A percentile compares a stretch with the other conserved stretches of the same genome.
Evolutionary conservation across 2,888 invertebrate genomes (phyloP).

Genomic region (Erannis defoliaria): DNA sequence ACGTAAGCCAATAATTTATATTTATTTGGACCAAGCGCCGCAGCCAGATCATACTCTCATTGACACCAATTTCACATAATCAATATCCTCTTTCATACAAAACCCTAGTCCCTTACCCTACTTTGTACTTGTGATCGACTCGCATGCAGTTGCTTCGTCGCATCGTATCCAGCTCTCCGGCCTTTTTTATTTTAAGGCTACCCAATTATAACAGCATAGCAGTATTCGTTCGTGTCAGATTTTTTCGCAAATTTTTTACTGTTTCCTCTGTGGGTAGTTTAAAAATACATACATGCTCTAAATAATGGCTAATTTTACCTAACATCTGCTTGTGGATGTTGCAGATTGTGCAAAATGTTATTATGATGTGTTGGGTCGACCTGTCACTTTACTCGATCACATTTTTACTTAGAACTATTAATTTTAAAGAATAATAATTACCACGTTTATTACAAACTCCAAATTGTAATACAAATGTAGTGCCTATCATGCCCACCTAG

Average conservation of each 20-base stretch:
- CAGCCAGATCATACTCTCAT: neutral
- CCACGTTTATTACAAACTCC: no score
- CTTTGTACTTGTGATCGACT: slow-evolving; percentile 2
- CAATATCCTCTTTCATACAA: neutral
- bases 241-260: slow-evolving; percentile 29
- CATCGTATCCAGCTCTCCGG: slow-evolving; percentile 14
- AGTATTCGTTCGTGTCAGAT: slow-evolving; percentile 12
- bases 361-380: slow-evolving; percentile 14
- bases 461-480: no score
- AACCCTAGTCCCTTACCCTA: neutral
- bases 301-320: slow-evolving; percentile 45
- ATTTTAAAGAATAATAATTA: no score
- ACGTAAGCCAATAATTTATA: slow-evolving; percentile 37
- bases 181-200: slow-evolving; percentile 18
- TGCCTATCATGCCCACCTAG: no score
- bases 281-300: slow-evolving; percentile 48
- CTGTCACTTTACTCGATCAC: no score
- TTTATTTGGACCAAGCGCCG: slow-evolving; percentile 12
- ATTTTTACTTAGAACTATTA: neutral
- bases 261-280: slow-evolving; percentile 36
- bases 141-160: slow-evolving; percentile 12
- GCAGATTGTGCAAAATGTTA: no score
- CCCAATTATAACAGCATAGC: slow-evolving; percentile 20
- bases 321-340: slow-evolving; percentile 39
- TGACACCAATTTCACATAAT: neutral